Evolutionary conservation across 2,113 vertebrate species (phyloP).

Genomic region (Labeo catla): DNA sequence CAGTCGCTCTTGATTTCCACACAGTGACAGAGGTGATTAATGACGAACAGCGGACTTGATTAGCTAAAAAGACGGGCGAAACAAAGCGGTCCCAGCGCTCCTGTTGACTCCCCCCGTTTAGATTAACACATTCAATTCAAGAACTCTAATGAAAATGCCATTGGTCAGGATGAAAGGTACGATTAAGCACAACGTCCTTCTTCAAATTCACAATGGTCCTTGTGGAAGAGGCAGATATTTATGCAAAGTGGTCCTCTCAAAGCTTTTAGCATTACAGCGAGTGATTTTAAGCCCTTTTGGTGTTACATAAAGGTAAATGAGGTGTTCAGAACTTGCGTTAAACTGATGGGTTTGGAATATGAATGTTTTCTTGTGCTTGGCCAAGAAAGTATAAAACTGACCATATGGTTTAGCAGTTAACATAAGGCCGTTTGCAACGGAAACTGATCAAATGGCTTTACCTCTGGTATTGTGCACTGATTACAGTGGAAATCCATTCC

Average conservation of each 20-base stretch:
- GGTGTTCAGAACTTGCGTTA: constrained; percentile 61
- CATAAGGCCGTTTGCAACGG: not conserved
- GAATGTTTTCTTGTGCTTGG: constrained; percentile 53
- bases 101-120: constrained; percentile 38
- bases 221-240: constrained; percentile 59
- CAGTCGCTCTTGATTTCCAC: constrained; percentile 45
- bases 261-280: constrained; percentile 51
- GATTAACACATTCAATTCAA: constrained; percentile 65
- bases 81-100: constrained; percentile 43
- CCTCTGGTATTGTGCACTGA: not conserved
- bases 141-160: constrained; percentile 65
- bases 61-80: constrained; percentile 47
- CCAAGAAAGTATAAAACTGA: constrained; percentile 62
- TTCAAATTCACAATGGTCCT: constrained; percentile 58
- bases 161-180: constrained; percentile 66
- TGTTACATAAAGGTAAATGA: constrained; percentile 64
- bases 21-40: constrained; percentile 49
- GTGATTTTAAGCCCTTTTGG: constrained; percentile 55
- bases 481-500: not conserved
- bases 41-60: constrained; percentile 48
- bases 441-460: not conserved
- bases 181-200: constrained; percentile 66
- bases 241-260: constrained; percentile 65
- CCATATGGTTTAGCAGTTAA: constrained; percentile 61
- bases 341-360: constrained; percentile 60